Evolutionary conservation across 2,797 vertebrate species (phyloP).

Genomic region (Acridotheres tristis): DNA sequence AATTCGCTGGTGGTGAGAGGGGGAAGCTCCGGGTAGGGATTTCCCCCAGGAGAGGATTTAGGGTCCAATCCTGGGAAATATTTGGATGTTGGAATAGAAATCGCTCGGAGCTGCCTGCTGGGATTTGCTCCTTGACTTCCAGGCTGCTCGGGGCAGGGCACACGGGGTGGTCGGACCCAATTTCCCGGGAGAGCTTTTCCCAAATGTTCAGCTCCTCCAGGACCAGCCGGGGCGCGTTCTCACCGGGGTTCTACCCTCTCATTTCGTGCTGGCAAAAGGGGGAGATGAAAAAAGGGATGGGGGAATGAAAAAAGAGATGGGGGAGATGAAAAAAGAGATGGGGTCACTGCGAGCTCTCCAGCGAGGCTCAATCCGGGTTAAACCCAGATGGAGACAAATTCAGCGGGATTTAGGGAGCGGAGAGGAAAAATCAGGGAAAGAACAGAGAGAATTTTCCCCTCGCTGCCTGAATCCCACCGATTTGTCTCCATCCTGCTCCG

Average conservation of each 20-base stretch:
- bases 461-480: no score
- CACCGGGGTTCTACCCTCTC: not conserved
- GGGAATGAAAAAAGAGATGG: not conserved
- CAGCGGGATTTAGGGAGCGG: not conserved
- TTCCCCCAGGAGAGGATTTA: not conserved
- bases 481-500: no score
- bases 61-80: not conserved
- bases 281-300: not conserved
- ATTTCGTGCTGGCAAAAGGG: not conserved
- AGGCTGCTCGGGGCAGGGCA: not conserved
- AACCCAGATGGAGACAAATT: not conserved
- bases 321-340: not conserved
- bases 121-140: not conserved
- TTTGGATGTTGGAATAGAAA: not conserved
- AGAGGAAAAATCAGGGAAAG: not conserved
- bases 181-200: not conserved
- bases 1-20: not conserved
- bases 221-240: not conserved
- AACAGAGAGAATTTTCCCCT: not conserved
- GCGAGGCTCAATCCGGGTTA: not conserved
- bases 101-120: not conserved
- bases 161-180: rapidly evolving
- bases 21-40: not conserved
- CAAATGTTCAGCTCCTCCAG: rapidly evolving
- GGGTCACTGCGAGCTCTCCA: not conserved